Evolutionary conservation across 2,797 vertebrate genomes (phyloP).

Genomic region (Lepidocolaptes lacrymiger): DNA sequence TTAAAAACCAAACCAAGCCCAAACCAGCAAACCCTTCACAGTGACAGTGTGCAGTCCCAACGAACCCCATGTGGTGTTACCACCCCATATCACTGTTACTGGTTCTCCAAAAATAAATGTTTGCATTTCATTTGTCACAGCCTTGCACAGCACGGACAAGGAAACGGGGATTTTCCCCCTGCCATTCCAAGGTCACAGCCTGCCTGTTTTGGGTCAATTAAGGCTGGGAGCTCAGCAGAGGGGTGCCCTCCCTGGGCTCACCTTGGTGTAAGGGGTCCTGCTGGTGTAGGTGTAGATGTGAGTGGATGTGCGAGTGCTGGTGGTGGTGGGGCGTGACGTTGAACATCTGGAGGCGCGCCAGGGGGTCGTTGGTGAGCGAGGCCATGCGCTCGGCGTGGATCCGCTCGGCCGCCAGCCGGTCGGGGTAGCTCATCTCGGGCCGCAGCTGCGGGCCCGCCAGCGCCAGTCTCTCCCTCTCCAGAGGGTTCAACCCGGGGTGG

Average conservation of each 20-base stretch:
- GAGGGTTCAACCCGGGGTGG: constrained; percentile 93
- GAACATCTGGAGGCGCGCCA: constrained; percentile 99
- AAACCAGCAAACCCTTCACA: not conserved
- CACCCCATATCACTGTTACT: not conserved
- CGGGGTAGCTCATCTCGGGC: constrained; percentile 96
- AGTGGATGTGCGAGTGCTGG: constrained; percentile 99
- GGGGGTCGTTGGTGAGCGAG: constrained; percentile 93
- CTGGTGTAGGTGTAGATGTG: constrained; percentile 98
- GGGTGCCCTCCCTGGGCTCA: constrained; percentile 50
- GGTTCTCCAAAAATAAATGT: not conserved
- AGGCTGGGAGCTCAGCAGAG: not conserved
- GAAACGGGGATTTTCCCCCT: fast-evolving
- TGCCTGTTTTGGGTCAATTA: fast-evolving
- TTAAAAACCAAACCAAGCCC: too few relatives aligned
- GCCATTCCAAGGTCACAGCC: fast-evolving
- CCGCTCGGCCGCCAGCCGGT: constrained; percentile 93
- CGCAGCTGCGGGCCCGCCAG: constrained; percentile 93
- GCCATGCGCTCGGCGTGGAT: constrained; percentile 97
- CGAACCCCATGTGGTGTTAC: fast-evolving
- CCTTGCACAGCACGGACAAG: fast-evolving
- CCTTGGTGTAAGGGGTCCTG: constrained; percentile 99
- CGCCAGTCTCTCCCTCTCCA: constrained; percentile 95
- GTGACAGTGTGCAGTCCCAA: fast-evolving
- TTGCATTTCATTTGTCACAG: not conserved
- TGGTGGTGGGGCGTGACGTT: constrained; percentile 98